Conservation (phyloP, 2,113 vertebrate species). For the Tapirus terrestris region DNA sequence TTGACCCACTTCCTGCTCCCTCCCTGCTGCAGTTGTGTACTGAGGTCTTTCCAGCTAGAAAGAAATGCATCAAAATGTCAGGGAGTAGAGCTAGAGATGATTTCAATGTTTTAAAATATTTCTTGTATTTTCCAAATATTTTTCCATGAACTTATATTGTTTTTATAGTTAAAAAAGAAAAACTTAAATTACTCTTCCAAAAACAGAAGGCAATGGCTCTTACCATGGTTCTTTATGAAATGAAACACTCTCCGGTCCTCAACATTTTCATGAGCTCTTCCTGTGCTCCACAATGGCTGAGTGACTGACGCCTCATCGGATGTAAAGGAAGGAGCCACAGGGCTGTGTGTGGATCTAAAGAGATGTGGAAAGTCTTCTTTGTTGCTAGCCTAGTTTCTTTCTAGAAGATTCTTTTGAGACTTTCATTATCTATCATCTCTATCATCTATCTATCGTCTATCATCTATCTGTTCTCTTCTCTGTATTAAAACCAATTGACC, state of each 20-base stretch:
- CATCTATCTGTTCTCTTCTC: background rate
- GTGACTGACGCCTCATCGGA: background rate
- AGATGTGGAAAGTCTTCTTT: background rate
- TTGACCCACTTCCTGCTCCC: background rate
- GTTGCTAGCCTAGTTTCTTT: background rate
- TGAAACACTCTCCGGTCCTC: background rate
- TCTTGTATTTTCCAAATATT: conserved; percentile 15
- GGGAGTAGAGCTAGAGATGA: background rate
- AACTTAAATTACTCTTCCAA: background rate
- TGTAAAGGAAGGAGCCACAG: background rate
- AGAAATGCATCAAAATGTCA: background rate
- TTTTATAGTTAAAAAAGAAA: conserved; percentile 11
- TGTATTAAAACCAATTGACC: background rate
- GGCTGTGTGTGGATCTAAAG: background rate
- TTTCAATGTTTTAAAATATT: background rate
- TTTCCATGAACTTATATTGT: background rate
- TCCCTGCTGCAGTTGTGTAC: background rate
- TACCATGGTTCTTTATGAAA: background rate
- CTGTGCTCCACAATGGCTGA: background rate
- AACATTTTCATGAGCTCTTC: background rate
- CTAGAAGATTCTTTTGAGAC: background rate
- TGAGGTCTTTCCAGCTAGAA: background rate
- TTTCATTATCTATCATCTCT: background rate
- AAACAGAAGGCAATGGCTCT: background rate
- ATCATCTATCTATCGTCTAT: background rate